Conservation (phyloP, 2,797 vertebrate genomes). For the Chromis chromis region DNA sequence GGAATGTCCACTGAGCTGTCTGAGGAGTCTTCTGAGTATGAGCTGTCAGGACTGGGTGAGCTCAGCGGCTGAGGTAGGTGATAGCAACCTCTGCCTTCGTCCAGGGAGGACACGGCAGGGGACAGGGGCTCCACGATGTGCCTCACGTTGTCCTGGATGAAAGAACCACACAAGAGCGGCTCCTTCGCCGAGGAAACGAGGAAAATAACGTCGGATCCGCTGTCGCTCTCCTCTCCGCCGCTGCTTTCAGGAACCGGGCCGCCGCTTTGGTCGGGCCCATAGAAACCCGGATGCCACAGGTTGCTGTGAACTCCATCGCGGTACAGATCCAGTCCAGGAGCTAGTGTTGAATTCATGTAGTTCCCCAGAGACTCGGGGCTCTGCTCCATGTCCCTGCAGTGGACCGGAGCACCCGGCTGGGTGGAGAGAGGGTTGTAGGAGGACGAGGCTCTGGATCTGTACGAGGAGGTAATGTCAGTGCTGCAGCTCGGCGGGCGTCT, state of each 20-base stretch:
- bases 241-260: constrained; percentile 61
- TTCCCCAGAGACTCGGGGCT: constrained; percentile 33
- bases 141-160: constrained; percentile 65
- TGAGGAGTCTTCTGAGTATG: constrained; percentile 72
- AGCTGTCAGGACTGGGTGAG: constrained; percentile 74
- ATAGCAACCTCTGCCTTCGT: constrained; percentile 63
- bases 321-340: constrained; percentile 65
- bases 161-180: constrained; percentile 68
- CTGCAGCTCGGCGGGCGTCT: constrained; percentile 61
- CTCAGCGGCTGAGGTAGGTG: constrained; percentile 72
- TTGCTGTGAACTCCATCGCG: constrained; percentile 58
- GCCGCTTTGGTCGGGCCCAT: constrained; percentile 46
- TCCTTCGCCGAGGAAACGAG: constrained; percentile 76
- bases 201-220: constrained; percentile 79
- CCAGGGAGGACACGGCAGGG: constrained; percentile 63
- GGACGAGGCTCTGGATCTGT: constrained; percentile 62
- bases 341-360: constrained; percentile 61
- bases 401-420: constrained; percentile 25
- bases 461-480: constrained; percentile 63
- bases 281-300: constrained; percentile 76
- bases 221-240: constrained; percentile 75
- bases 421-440: constrained; percentile 53
- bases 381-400: constrained; percentile 64
- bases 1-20: constrained; percentile 76
- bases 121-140: constrained; percentile 71